Conservation (phyloP, 2,888 invertebrate species). For the Melinopterus prodromus region DNA sequence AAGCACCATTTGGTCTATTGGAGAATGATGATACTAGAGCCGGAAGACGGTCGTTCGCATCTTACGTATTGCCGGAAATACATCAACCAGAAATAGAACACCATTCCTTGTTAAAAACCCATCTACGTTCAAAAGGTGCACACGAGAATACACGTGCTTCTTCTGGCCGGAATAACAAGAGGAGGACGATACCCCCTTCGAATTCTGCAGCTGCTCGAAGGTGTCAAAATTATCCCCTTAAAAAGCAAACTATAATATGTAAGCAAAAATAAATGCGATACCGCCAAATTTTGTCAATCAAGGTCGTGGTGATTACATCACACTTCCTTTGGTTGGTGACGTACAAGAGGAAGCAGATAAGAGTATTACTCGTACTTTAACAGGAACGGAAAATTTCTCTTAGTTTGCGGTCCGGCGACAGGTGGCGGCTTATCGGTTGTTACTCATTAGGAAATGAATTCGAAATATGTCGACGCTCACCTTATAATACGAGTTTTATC, state of each 20-base stretch:
- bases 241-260: neutral
- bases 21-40: neutral
- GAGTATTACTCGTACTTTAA: conserved; percentile 9
- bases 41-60: neutral
- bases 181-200: neutral
- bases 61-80: neutral
- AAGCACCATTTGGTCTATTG: neutral
- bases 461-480: neutral
- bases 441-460: neutral
- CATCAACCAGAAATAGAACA: neutral
- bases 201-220: neutral
- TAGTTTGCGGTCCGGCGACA: conserved; percentile 8
- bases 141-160: neutral
- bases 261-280: too few relatives aligned
- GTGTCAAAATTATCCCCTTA: neutral
- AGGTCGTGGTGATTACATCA: neutral
- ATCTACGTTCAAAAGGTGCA: neutral
- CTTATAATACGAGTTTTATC: neutral
- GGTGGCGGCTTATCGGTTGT: conserved; percentile 1
- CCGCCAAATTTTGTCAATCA: neutral
- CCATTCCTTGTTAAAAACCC: neutral
- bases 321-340: neutral
- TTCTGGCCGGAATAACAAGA: too few relatives aligned
- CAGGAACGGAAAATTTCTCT: neutral
- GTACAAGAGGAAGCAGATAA: neutral